phyloP scores from a whole-genome alignment of 1,140 invertebrate genomes.

The Triops cancriformis region DNA sequence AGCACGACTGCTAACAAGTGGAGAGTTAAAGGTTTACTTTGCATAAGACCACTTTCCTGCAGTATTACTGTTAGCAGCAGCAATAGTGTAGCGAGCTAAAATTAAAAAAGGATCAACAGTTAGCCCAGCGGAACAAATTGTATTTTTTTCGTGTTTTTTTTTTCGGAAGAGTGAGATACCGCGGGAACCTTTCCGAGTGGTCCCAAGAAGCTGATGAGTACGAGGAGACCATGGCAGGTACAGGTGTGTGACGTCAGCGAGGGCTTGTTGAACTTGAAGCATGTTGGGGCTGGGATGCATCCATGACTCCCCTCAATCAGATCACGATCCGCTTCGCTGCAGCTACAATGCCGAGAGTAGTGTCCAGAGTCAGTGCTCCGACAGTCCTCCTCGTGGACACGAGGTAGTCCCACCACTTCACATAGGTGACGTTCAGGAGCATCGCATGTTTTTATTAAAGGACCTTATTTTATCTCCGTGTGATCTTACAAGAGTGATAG shows the following conservation, averaged over 20 bases:
- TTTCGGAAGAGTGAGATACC: too few relatives aligned
- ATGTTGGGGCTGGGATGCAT: background rate
- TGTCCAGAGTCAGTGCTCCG: slow-evolving; percentile 7
- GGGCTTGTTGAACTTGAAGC: background rate
- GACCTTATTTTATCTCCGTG: too few relatives aligned
- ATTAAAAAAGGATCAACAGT: too few relatives aligned
- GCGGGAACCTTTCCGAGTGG: background rate
- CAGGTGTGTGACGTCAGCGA: background rate
- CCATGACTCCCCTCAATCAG: background rate
- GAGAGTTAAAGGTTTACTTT: background rate
- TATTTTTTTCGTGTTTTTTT: too few relatives aligned
- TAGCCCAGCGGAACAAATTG: too few relatives aligned
- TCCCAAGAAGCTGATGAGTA: background rate
- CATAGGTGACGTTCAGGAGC: background rate
- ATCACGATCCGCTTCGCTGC: background rate
- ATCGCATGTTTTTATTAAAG: background rate
- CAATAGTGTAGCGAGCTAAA: too few relatives aligned
- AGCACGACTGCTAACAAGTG: too few relatives aligned
- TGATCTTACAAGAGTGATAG: too few relatives aligned
- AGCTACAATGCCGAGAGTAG: background rate
- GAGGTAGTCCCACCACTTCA: background rate
- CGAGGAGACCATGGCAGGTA: background rate
- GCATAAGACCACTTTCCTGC: too few relatives aligned
- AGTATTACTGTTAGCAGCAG: too few relatives aligned
- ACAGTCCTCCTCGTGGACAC: background rate